Conservation (phyloP, 2,113 vertebrate species). For the Zapornia atra region DNA sequence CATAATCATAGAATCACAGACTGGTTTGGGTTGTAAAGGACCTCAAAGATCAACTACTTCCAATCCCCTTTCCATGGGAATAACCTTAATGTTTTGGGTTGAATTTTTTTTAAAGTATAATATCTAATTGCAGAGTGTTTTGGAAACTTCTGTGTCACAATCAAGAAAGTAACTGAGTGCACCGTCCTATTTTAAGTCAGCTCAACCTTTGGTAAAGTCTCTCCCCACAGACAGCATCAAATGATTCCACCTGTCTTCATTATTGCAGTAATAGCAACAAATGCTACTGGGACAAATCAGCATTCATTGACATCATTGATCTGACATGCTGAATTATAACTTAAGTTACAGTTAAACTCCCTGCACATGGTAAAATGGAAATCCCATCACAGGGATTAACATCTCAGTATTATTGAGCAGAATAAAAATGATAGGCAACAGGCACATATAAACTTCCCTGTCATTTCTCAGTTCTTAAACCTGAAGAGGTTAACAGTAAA, state of each 20-base stretch:
- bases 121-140: neutral
- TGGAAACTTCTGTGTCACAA: neutral
- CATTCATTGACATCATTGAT: conserved; percentile 80
- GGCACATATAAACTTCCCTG: neutral
- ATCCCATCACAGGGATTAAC: neutral
- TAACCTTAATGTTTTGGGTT: too few species aligned
- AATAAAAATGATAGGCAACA: conserved; percentile 9
- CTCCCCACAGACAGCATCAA: conserved; percentile 27
- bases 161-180: neutral
- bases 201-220: conserved; percentile 8
- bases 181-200: neutral
- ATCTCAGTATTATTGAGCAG: neutral
- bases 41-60: too few species aligned
- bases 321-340: conserved; percentile 81
- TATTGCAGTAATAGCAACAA: conserved; percentile 52
- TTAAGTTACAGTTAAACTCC: conserved; percentile 66
- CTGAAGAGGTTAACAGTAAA: neutral
- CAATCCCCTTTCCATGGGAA: too few species aligned
- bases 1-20: neutral
- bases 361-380: conserved; percentile 19
- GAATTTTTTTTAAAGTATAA: neutral
- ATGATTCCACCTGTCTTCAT: conserved; percentile 24
- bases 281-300: conserved; percentile 76
- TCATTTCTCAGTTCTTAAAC: neutral
- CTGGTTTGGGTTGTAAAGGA: too few species aligned